Percentiles rank a stretch among this genome's conserved stretches.
These are phyloP conservation scores for Tuberolachnus salignus DNA, from an alignment of 2,888 invertebrate genomes.

Conservation along the genomic window DNA sequence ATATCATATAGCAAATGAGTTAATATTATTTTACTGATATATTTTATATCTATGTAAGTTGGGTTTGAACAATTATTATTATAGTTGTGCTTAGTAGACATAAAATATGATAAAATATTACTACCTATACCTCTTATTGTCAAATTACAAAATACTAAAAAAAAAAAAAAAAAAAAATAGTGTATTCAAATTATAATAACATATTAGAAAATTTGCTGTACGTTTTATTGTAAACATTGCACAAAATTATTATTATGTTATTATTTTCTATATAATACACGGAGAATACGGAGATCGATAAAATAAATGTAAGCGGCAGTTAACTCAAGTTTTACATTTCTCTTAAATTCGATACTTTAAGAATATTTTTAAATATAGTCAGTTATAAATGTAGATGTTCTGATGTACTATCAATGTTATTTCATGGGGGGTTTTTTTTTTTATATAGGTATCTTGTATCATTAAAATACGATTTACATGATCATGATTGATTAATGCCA, in stretches of 20 bases:
- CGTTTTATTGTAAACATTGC: no score
- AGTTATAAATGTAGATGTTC: background rate
- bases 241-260: no score
- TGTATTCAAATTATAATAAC: no score
- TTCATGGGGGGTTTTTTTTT: background rate
- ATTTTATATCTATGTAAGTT: no score
- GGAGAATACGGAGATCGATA: no score
- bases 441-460: background rate
- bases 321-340: no score
- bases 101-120: background rate
- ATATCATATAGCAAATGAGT: background rate
- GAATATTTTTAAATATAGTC: background rate
- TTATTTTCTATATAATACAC: no score
- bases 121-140: background rate
- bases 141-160: background rate
- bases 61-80: background rate
- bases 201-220: no score
- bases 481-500: slow-evolving; percentile 30
- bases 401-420: background rate
- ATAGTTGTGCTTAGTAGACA: background rate
- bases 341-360: no score
- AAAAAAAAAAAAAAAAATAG: background rate
- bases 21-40: no score
- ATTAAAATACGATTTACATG: background rate
- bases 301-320: no score